Evolutionary conservation across 2,113 vertebrate species (phyloP).

Genomic region (Columba janthina): DNA sequence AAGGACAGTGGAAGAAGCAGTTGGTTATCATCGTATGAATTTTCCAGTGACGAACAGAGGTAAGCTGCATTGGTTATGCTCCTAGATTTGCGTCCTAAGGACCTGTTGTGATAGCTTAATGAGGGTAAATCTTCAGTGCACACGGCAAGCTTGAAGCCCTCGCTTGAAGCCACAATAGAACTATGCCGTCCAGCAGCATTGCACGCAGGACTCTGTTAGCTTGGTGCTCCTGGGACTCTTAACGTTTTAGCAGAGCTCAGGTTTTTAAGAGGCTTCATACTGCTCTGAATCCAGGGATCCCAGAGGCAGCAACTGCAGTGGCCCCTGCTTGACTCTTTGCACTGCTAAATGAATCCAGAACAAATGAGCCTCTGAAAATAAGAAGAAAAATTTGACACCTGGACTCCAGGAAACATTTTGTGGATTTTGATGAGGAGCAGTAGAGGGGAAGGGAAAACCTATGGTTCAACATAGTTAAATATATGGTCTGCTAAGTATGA

Average conservation of each 20-base stretch:
- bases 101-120: background rate
- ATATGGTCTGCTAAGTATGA: constrained; percentile 51
- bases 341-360: constrained; percentile 44
- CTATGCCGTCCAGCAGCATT: background rate
- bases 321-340: constrained; percentile 37
- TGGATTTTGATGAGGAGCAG: constrained; percentile 29
- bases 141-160: rapidly evolving
- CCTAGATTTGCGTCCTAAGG: background rate
- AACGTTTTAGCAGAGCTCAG: constrained; percentile 24
- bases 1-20: background rate
- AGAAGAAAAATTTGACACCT: constrained; percentile 53
- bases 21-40: background rate
- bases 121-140: background rate
- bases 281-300: background rate
- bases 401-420: constrained; percentile 40
- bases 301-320: constrained; percentile 27
- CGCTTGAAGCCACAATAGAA: background rate
- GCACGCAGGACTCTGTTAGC: background rate
- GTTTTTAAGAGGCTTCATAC: constrained; percentile 21
- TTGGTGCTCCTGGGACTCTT: constrained; percentile 4
- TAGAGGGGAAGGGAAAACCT: background rate
- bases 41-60: background rate
- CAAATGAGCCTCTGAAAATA: constrained; percentile 50
- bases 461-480: constrained; percentile 18
- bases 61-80: rapidly evolving